A percentile compares a stretch with the other conserved stretches of the same genome.
Conservation (phyloP, 2,888 invertebrate species). For the Thereva unica region DNA sequence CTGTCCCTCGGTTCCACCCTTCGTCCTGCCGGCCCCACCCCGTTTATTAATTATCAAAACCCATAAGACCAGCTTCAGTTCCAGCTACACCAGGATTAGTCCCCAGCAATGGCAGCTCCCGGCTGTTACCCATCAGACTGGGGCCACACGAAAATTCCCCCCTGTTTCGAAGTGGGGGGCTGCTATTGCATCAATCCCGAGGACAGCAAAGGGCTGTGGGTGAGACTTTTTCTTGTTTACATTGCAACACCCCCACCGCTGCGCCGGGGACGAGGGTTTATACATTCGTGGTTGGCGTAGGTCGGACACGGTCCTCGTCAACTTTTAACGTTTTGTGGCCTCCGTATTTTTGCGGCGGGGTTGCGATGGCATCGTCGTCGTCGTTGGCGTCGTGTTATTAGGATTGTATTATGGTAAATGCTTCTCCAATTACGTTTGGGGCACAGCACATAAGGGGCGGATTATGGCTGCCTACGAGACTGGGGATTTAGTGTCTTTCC, state of each 20-base stretch:
- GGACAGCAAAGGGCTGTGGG: not conserved
- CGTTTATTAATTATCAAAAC: conserved; percentile 21
- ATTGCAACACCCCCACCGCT: not conserved
- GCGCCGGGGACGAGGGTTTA: not conserved
- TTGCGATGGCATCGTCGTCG: too few relatives aligned
- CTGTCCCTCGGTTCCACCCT: not conserved
- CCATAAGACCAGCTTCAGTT: not conserved
- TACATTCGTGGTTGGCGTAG: conserved; percentile 8
- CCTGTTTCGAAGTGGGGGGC: too few relatives aligned
- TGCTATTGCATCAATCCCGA: not conserved
- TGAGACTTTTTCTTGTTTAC: not conserved
- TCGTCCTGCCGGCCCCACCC: not conserved
- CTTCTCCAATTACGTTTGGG: too few relatives aligned
- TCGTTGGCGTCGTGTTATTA: too few relatives aligned
- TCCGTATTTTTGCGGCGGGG: too few relatives aligned
- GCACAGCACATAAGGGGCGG: too few relatives aligned
- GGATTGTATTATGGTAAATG: too few relatives aligned
- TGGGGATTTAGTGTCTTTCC: too few relatives aligned
- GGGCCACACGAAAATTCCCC: too few relatives aligned
- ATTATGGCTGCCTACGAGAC: too few relatives aligned
- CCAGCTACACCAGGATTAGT: not conserved
- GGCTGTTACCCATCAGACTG: not conserved
- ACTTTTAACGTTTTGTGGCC: not conserved
- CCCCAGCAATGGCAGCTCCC: not conserved
- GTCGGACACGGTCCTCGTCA: conserved; percentile 2